Base-by-base conservation (phyloP, 2,888 invertebrate species). In the Anagyrus pseudococci region DNA sequence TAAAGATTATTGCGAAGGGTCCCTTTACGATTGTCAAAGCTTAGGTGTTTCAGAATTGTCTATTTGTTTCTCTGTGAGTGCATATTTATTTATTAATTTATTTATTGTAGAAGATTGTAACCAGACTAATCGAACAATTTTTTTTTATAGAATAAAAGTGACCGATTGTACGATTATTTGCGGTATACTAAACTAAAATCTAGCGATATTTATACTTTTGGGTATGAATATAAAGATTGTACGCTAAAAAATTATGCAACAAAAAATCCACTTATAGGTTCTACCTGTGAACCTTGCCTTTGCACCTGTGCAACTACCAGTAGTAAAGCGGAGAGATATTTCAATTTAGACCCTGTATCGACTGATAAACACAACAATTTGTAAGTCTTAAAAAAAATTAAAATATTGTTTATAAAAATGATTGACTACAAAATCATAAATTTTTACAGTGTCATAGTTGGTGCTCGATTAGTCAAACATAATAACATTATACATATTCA, bases 291-390 rank as follows among this genome's bases (percentile, higher is more conserved):
- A 33, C 94, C 93, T 80, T 95, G 95, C 80, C 88, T 94, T 83
- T 95, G 95, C 74, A 83, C 91, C 40, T 95, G 95, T 80, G 94
- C 94, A 78, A 93, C 93, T 76, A 73, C 84, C 61, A 87, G 86
- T 58, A 73, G 84, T 1, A 83, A 85, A 68, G 92, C 93, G 0
- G 90, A 94, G 78, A 85, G 94, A 67, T 93, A 89, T 83, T 89
- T 94, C 81, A 94, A 91, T 76, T 84, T 94, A 62, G 84, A 89
- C 69, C 85, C 89, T 10, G 73, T 75, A 6, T 63, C 62, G 1
- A 72, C 79, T 1, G 73, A 79, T n/a, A 67, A 10, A 10, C 2
- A 37, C 3, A 15, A 37, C 10, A 37, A 37, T 37, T 37, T 4
- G 33, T 37, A 37, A 37, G 33, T 15, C 2, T 13, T 8, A 15